Evolutionary conservation across 2,888 invertebrate species (phyloP).

Genomic region (Nymphalis polychloros): DNA sequence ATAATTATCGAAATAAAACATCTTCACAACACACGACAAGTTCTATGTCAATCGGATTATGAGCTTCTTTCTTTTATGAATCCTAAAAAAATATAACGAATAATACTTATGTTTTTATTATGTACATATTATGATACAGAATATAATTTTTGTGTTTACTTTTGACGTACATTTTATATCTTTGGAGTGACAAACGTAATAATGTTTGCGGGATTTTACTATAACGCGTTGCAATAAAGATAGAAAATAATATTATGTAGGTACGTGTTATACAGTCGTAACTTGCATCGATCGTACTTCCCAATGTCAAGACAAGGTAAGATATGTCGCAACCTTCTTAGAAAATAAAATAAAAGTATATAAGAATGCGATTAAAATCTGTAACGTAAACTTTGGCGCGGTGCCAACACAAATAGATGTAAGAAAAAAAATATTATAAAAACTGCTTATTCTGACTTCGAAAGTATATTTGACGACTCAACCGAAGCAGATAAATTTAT

Average conservation of each 20-base stretch:
- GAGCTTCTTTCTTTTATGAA: no score
- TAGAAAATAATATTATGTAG: background rate
- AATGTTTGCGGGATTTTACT: no score
- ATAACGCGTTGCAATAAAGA: background rate
- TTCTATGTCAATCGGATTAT: no score
- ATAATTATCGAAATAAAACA: no score
- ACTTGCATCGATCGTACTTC: background rate
- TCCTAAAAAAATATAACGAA: no score
- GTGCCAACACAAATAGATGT: slow-evolving; percentile 34
- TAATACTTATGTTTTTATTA: no score
- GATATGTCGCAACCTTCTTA: slow-evolving; percentile 13
- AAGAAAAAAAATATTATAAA: slow-evolving; percentile 30
- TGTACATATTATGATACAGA: no score
- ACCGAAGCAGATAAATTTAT: slow-evolving; percentile 34
- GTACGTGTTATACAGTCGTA: background rate
- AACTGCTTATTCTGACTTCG: slow-evolving; percentile 38
- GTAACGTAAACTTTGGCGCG: slow-evolving; percentile 27
- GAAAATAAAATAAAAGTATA: slow-evolving; percentile 27
- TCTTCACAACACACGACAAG: no score
- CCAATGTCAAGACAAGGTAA: slow-evolving; percentile 11
- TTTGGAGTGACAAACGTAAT: no score
- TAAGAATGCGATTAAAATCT: slow-evolving; percentile 36
- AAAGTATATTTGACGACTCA: slow-evolving; percentile 37
- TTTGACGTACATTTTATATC: no score
- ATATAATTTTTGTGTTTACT: no score